Evolutionary conservation across 2,113 vertebrate species (phyloP).

Genomic region (Odocoileus virginianus): DNA sequence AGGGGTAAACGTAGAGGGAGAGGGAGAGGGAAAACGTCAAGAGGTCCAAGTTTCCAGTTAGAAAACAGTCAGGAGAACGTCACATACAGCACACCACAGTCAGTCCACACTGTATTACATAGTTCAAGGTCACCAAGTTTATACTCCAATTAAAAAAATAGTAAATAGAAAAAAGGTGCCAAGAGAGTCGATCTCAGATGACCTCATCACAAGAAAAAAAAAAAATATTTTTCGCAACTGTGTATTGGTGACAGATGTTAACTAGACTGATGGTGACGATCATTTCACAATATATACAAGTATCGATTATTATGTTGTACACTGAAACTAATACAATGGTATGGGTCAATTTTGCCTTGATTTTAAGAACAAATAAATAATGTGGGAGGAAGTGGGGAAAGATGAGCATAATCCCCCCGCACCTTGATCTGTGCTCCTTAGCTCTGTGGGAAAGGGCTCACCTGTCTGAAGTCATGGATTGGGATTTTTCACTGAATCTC

Average conservation of each 20-base stretch:
- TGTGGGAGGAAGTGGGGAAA: background rate
- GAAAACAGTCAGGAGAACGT: background rate
- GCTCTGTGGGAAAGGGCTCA: background rate
- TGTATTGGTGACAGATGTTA: background rate
- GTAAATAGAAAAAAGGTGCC: background rate
- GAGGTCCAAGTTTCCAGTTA: background rate
- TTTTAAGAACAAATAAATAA: background rate
- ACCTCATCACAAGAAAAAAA: background rate
- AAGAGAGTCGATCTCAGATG: background rate
- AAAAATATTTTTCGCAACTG: fast-evolving
- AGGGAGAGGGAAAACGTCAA: background rate
- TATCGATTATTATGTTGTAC: background rate
- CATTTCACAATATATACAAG: background rate
- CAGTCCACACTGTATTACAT: background rate
- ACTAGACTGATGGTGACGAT: background rate
- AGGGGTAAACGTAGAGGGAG: background rate
- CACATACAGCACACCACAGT: no score
- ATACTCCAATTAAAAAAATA: background rate
- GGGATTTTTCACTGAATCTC: background rate
- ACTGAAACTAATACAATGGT: background rate
- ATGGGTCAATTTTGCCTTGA: background rate
- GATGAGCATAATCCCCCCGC: fast-evolving
- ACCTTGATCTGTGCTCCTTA: background rate
- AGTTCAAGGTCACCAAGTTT: background rate
- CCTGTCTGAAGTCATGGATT: background rate